A percentile compares a stretch with the other conserved stretches of the same genome.
Evolutionary conservation across 2,113 vertebrate genomes (phyloP).

Genomic region (Sceloporus undulatus): DNA sequence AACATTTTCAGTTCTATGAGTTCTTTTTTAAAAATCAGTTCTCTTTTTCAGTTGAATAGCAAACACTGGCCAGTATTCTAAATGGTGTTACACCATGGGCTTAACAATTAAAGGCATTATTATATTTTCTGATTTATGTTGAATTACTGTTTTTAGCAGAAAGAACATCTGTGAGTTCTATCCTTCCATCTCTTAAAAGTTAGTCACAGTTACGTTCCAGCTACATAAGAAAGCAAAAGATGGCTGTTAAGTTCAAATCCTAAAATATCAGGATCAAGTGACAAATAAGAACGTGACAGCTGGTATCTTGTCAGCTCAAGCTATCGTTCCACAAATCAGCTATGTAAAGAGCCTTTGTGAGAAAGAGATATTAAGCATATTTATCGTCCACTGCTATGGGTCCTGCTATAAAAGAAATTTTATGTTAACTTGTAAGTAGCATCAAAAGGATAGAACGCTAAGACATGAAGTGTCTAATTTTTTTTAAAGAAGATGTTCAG

Average conservation of each 20-base stretch:
- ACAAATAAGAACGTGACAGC: background rate
- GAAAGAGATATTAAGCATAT: background rate
- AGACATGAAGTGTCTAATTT: background rate
- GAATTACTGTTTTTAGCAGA: background rate
- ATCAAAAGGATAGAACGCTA: background rate
- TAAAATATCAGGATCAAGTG: background rate
- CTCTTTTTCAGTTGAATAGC: no score
- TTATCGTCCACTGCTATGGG: background rate
- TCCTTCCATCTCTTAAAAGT: background rate
- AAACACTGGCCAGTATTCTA: background rate
- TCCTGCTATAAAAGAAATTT: background rate
- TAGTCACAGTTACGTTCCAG: background rate
- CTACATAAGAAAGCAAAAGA: background rate
- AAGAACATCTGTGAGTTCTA: background rate
- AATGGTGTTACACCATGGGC: background rate
- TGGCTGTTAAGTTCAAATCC: background rate
- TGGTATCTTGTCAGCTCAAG: background rate
- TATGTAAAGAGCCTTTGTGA: background rate
- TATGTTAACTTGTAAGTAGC: background rate
- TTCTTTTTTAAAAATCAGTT: background rate
- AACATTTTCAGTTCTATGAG: background rate
- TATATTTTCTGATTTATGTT: background rate
- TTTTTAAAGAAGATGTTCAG: background rate
- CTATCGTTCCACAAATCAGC: background rate
- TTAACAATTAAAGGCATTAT: background rate